Conservation (phyloP, 2,113 vertebrate genomes). For the Hemibagrus wyckioides region DNA sequence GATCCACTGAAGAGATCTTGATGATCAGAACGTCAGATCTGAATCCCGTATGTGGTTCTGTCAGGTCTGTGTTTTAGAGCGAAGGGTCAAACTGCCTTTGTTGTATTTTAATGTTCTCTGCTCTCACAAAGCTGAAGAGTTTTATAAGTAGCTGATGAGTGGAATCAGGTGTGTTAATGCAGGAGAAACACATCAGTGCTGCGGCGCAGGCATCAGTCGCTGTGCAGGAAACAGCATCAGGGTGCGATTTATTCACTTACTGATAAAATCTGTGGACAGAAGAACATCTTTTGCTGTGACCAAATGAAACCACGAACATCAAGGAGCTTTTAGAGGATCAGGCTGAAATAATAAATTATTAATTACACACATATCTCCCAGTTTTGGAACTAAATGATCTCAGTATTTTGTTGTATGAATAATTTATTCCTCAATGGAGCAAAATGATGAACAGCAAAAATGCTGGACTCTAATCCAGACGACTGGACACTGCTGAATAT, state of each 20-base stretch:
- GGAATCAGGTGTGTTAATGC: conserved; percentile 10
- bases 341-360: neutral
- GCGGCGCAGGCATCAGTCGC: neutral
- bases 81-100: neutral
- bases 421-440: conserved; percentile 10
- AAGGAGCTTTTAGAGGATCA: neutral
- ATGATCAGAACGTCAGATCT: neutral
- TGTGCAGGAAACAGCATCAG: neutral
- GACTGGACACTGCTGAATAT: neutral
- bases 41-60: neutral
- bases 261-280: conserved; percentile 1
- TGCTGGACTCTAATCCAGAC: neutral
- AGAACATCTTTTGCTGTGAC: neutral
- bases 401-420: conserved; percentile 13
- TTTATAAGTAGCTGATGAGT: neutral
- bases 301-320: neutral
- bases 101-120: neutral
- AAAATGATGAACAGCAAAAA: neutral
- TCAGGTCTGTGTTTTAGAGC: neutral
- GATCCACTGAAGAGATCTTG: neutral
- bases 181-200: neutral
- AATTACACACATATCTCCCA: neutral
- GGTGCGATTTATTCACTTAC: neutral
- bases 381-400: neutral
- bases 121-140: conserved; percentile 3